Percentiles rank a stretch among this genome's conserved stretches.
Evolutionary conservation across 2,888 invertebrate species (phyloP).

Genomic region (Plebejus argus): DNA sequence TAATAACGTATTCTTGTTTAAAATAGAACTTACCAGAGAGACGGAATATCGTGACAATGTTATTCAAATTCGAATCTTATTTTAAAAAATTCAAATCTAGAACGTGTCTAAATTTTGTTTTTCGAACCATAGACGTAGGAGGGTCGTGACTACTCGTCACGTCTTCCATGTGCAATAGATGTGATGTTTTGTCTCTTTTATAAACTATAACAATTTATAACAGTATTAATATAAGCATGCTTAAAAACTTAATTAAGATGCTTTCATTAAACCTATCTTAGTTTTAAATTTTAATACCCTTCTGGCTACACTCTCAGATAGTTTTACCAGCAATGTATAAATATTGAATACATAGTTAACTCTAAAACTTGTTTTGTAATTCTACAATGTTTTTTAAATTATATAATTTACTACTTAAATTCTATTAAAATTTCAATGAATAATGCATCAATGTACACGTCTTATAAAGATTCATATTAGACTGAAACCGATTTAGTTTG

Average conservation of each 20-base stretch:
- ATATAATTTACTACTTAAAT: background rate
- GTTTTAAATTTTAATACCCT: background rate
- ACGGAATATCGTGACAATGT: slow-evolving; percentile 1
- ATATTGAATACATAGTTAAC: background rate
- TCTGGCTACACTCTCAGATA: background rate
- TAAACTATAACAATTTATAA: background rate
- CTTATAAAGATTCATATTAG: too few relatives aligned
- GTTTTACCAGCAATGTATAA: background rate
- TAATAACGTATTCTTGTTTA: slow-evolving; percentile 14
- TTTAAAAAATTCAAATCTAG: background rate
- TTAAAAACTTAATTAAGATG: background rate
- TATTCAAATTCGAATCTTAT: slow-evolving; percentile 13
- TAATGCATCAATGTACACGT: background rate
- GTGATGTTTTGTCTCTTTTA: background rate
- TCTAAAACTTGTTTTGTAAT: background rate
- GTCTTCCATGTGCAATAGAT: slow-evolving; percentile 1
- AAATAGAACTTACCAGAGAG: background rate
- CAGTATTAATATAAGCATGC: slow-evolving; percentile 7
- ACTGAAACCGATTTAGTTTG: background rate
- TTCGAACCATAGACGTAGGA: background rate
- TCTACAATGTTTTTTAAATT: too few relatives aligned
- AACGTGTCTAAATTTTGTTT: slow-evolving; percentile 8
- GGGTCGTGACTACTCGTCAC: slow-evolving; percentile 23
- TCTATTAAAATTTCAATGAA: background rate
- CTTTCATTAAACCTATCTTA: background rate